phyloP scores from a whole-genome alignment of 2,797 vertebrate genomes.

The Sitta carolinensis region DNA sequence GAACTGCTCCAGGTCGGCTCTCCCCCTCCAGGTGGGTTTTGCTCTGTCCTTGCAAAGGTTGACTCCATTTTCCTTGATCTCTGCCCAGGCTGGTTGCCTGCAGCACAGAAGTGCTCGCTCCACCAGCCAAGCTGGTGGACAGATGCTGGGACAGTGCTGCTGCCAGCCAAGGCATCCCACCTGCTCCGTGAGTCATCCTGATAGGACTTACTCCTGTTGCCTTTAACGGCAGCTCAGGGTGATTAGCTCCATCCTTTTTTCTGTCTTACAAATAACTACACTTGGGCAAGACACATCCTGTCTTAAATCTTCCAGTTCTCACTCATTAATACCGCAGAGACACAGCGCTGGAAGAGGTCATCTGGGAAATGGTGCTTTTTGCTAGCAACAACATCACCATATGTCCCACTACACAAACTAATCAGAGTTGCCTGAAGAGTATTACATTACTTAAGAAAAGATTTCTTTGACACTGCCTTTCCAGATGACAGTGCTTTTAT shows the following conservation, averaged over 20 bases:
- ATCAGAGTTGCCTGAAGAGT: neutral
- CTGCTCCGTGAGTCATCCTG: neutral
- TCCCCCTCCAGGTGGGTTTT: neutral
- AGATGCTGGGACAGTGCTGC: neutral
- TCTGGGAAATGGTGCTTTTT: neutral
- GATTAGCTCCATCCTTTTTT: neutral
- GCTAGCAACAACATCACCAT: neutral
- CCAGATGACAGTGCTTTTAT: neutral
- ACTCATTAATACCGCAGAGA: neutral
- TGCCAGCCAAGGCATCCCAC: neutral
- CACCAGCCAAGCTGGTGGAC: neutral
- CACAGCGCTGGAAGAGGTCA: neutral
- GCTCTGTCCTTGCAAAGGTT: neutral
- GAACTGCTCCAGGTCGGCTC: fast-evolving
- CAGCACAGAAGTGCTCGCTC: fast-evolving
- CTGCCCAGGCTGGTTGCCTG: neutral
- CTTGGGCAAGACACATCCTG: neutral
- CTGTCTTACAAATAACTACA: neutral
- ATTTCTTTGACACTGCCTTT: neutral
- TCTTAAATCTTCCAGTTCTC: neutral
- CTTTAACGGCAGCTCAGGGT: neutral
- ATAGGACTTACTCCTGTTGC: neutral
- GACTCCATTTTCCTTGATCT: neutral
- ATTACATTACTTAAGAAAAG: neutral
- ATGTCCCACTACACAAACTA: neutral